Evolutionary conservation across 2,888 invertebrate species (phyloP).

Genomic region (Macrophya annulata): DNA sequence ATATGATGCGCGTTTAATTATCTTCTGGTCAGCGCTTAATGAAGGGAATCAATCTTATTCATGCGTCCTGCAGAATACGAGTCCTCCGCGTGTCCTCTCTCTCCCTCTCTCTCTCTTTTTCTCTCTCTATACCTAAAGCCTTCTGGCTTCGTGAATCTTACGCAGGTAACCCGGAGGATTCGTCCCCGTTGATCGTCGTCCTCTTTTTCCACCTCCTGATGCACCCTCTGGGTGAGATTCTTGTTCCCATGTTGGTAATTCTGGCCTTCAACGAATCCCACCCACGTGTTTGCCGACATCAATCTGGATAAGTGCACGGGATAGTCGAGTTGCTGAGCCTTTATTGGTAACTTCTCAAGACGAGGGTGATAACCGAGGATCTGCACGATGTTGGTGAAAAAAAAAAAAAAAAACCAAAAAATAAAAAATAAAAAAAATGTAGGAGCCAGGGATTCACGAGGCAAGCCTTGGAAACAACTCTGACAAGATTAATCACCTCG

Average conservation of each 20-base stretch:
- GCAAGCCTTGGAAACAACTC: constrained; percentile 44
- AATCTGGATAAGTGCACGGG: constrained; percentile 54
- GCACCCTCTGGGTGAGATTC: constrained; percentile 13
- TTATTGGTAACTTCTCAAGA: constrained; percentile 13
- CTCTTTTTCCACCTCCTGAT: background rate
- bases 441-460: constrained; percentile 15
- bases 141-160: constrained; percentile 55
- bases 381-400: background rate
- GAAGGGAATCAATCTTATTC: constrained; percentile 69
- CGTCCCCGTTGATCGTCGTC: constrained; percentile 33
- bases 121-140: constrained; percentile 38
- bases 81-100: constrained; percentile 34
- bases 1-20: constrained; percentile 69
- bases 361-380: constrained; percentile 47
- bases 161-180: constrained; percentile 32
- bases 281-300: constrained; percentile 56
- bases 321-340: background rate
- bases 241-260: constrained; percentile 46
- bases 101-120: background rate
- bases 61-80: constrained; percentile 55
- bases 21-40: constrained; percentile 64
- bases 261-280: constrained; percentile 55
- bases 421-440: background rate
- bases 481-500: constrained; percentile 53
- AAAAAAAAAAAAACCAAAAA: background rate